Evolutionary conservation across 2,888 invertebrate genomes (phyloP).

Genomic region (Ectemnius cavifrons): DNA sequence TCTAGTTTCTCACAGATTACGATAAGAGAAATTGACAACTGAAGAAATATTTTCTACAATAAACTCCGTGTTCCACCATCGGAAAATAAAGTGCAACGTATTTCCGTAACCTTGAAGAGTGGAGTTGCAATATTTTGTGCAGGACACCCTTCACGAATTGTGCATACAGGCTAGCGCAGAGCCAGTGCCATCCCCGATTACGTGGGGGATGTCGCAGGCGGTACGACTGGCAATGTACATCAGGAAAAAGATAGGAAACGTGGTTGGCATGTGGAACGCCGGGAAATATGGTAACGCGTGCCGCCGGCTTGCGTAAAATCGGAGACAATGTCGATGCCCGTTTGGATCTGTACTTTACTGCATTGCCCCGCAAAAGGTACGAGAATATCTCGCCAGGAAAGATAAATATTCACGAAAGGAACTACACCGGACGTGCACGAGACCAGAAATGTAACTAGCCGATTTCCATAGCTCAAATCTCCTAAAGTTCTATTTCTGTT

Average conservation of each 20-base stretch:
- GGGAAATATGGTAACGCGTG: constrained; percentile 51
- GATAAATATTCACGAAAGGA: not conserved
- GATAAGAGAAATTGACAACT: too few species aligned
- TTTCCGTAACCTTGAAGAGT: not conserved
- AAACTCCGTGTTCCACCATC: too few species aligned
- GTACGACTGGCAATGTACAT: constrained; percentile 11
- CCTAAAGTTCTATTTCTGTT: too few species aligned
- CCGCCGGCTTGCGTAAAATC: constrained; percentile 53
- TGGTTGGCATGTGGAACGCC: constrained; percentile 39
- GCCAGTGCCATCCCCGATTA: constrained; percentile 9
- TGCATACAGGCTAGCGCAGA: constrained; percentile 1
- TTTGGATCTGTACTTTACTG: constrained; percentile 53
- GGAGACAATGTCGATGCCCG: constrained; percentile 54
- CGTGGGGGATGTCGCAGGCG: constrained; percentile 3
- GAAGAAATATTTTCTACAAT: too few species aligned
- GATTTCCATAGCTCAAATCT: too few species aligned
- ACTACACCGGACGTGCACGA: not conserved
- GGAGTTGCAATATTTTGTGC: not conserved
- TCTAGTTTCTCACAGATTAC: too few species aligned
- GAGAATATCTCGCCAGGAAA: constrained; percentile 36
- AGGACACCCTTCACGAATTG: too few species aligned
- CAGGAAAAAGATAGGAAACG: constrained; percentile 26
- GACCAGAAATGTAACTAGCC: too few species aligned
- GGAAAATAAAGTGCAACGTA: too few species aligned
- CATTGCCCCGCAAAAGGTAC: constrained; percentile 53